Conservation (phyloP, 2,888 invertebrate species). For the Nomada fucata region DNA sequence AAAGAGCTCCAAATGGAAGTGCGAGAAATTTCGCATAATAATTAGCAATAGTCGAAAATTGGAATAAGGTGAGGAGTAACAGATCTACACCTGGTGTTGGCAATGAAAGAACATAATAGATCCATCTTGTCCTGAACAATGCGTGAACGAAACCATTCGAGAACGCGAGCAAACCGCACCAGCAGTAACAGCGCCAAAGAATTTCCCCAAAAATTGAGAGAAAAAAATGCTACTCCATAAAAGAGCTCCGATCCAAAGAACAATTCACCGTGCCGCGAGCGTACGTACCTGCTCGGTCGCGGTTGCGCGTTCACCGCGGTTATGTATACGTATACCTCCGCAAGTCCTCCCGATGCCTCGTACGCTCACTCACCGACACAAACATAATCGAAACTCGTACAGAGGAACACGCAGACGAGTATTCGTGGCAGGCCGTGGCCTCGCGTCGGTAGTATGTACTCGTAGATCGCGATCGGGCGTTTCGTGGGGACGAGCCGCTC, state of each 20-base stretch:
- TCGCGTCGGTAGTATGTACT: constrained; percentile 44
- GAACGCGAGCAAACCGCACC: no score
- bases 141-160: no score
- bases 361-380: constrained; percentile 14
- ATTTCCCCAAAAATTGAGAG: background rate
- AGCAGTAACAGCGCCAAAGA: background rate
- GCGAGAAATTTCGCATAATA: no score
- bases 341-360: constrained; percentile 31
- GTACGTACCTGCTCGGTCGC: constrained; percentile 44
- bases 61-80: no score
- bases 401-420: background rate
- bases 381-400: no score
- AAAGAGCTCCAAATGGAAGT: no score
- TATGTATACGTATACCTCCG: constrained; percentile 4
- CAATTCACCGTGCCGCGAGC: background rate
- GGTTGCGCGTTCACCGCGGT: constrained; percentile 16
- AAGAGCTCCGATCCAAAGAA: background rate
- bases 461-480: constrained; percentile 60
- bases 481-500: constrained; percentile 56
- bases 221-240: background rate
- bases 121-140: no score
- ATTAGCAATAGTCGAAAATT: no score
- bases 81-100: no score
- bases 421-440: constrained; percentile 38
- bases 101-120: no score